Conservation (phyloP, 2,113 vertebrate genomes). For the Pygoscelis antarcticus region DNA sequence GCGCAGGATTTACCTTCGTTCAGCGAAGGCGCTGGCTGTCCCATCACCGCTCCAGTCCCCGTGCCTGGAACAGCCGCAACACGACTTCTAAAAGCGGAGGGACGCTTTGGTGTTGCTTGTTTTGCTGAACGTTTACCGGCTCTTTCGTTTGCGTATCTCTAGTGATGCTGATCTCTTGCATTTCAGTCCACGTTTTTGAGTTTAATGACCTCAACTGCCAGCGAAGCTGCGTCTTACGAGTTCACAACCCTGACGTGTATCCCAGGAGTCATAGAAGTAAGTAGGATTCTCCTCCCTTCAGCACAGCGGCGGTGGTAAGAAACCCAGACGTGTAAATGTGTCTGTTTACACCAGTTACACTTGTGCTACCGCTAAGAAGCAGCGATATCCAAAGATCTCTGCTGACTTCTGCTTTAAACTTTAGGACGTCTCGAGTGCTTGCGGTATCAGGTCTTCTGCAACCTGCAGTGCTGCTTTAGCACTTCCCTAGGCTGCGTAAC, state of each 20-base stretch:
- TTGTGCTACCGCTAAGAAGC: neutral
- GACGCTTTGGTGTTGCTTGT: neutral
- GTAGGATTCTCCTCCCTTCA: neutral
- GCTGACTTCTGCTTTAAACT: neutral
- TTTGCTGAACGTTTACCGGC: fast-evolving
- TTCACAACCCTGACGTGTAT: constrained; percentile 98
- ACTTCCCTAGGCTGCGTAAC: neutral
- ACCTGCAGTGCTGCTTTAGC: neutral
- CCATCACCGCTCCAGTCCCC: fast-evolving
- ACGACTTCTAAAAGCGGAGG: neutral
- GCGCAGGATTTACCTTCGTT: neutral
- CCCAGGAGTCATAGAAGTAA: constrained; percentile 96
- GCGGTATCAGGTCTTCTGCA: neutral
- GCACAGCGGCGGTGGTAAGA: fast-evolving
- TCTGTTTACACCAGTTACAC: fast-evolving
- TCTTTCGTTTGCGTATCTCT: fast-evolving
- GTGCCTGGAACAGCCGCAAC: neutral
- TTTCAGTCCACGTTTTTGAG: constrained; percentile 96
- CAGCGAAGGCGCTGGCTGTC: neutral
- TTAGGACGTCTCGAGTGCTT: neutral
- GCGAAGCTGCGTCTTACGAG: constrained; percentile 94
- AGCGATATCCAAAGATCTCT: neutral
- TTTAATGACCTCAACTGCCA: constrained; percentile 96
- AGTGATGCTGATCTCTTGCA: neutral
- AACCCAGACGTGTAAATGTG: neutral